These are phyloP conservation scores for Marmota monax DNA, from an alignment of 2,113 vertebrate species.

Conservation along the genomic window DNA sequence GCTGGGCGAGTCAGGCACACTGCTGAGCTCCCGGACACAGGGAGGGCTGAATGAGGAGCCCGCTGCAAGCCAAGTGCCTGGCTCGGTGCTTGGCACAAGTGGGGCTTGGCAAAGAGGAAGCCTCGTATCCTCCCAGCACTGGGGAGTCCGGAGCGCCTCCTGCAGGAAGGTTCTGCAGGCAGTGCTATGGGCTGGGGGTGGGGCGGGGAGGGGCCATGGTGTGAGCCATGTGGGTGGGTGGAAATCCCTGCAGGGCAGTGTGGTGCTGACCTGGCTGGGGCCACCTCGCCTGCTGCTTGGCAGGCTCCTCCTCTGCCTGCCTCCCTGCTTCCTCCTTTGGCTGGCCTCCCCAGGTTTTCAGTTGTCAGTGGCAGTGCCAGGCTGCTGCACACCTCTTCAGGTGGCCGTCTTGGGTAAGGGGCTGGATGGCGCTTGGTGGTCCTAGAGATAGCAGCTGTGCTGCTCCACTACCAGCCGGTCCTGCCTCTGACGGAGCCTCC, in stretches of 20 bases:
- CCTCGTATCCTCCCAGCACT: rapidly evolving
- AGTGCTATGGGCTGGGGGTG: neutral
- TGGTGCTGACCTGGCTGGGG: neutral
- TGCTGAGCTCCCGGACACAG: neutral
- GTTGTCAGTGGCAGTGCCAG: rapidly evolving
- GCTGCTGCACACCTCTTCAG: conserved; percentile 54
- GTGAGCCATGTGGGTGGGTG: neutral
- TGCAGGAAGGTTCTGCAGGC: neutral
- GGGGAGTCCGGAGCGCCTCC: neutral
- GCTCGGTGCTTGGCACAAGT: neutral
- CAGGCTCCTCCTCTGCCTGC: neutral
- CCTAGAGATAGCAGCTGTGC: conserved; percentile 7
- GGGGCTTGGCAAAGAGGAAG: neutral
- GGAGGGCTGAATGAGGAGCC: neutral
- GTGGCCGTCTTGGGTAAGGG: conserved; percentile 58
- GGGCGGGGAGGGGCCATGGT: neutral
- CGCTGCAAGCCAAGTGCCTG: neutral
- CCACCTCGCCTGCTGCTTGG: neutral
- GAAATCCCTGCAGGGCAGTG: neutral
- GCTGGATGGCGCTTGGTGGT: conserved; percentile 37
- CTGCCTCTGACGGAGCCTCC: conserved; percentile 49
- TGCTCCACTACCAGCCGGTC: neutral
- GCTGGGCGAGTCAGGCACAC: neutral
- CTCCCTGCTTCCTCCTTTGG: neutral
- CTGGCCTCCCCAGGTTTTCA: neutral